A percentile compares a stretch with the other conserved stretches of the same genome.
phyloP scores from a whole-genome alignment of 1,140 invertebrate species.

The Diorhabda carinulata region DNA sequence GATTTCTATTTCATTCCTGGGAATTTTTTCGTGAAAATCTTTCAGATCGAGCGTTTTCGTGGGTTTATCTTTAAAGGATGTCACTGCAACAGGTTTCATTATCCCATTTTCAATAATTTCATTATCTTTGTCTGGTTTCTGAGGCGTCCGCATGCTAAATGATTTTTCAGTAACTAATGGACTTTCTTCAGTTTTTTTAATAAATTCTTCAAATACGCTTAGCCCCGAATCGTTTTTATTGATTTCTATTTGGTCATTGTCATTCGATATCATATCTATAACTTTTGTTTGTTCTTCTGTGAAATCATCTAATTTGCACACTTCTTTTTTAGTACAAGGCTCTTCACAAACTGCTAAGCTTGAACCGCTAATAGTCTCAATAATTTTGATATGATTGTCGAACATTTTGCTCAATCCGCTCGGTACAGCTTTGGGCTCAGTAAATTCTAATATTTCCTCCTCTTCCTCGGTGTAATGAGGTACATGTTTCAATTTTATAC shows the following conservation, averaged over 20 bases:
- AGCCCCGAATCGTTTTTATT: not conserved
- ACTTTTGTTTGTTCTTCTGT: not conserved
- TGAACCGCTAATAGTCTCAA: constrained; percentile 23
- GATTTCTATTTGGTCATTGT: not conserved
- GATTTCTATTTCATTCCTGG: constrained; percentile 46
- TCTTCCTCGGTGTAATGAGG: not conserved
- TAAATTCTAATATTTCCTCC: not conserved
- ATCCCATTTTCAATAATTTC: not conserved
- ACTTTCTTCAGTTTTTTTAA: not conserved
- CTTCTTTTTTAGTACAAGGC: constrained; percentile 22
- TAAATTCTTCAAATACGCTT: not conserved
- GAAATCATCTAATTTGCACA: not conserved
- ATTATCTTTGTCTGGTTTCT: not conserved
- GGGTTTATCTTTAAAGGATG: constrained; percentile 14
- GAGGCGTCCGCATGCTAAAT: not conserved
- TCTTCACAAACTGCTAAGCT: constrained; percentile 24
- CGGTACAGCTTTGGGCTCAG: not conserved
- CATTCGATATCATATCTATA: not conserved
- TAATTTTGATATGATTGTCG: constrained; percentile 23
- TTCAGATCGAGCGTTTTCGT: constrained; percentile 23
- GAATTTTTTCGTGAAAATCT: constrained; percentile 18
- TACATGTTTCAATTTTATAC: constrained; percentile 25
- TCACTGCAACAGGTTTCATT: not conserved
- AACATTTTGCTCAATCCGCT: constrained; percentile 22
- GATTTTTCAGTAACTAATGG: not conserved